Conservation (phyloP, 1,140 invertebrate species). For the Neodiprion virginianus region DNA sequence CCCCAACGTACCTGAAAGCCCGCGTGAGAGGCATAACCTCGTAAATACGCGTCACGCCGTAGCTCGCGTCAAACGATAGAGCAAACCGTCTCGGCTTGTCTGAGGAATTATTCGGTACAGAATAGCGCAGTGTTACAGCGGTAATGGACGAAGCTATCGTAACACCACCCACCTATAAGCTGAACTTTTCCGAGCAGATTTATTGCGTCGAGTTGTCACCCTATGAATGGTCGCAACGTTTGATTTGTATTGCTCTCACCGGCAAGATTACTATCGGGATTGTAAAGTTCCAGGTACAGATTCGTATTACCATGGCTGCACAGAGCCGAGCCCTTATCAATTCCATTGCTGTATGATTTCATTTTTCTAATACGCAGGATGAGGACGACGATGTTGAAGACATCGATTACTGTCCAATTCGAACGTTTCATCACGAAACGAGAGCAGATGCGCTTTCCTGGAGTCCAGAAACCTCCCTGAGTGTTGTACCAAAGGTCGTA, state of each 20-base stretch:
- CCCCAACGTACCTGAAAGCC: no score
- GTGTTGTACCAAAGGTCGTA: constrained; percentile 66
- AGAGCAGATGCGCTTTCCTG: constrained; percentile 65
- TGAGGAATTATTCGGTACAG: no score
- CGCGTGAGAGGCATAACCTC: no score
- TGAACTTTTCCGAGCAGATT: constrained; percentile 55
- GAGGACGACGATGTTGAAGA: constrained; percentile 55
- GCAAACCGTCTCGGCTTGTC: no score
- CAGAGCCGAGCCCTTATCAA: neutral
- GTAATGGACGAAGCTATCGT: constrained; percentile 53
- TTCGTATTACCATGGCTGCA: neutral
- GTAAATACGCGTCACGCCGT: no score
- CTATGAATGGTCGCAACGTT: constrained; percentile 62
- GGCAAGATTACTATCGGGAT: constrained; percentile 56
- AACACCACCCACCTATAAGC: constrained; percentile 49
- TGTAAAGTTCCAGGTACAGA: constrained; percentile 60
- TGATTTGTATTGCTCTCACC: constrained; percentile 59
- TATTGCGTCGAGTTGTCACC: constrained; percentile 61
- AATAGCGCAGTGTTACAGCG: no score
- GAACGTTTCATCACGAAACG: constrained; percentile 61
- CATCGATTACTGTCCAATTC: constrained; percentile 48
- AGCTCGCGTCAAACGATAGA: no score
- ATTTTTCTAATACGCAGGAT: constrained; percentile 38
- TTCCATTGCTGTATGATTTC: neutral
- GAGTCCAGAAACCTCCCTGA: constrained; percentile 70